Base-by-base conservation (phyloP, 2,888 invertebrate species). In the Enoplolaimus lenunculus region DNA sequence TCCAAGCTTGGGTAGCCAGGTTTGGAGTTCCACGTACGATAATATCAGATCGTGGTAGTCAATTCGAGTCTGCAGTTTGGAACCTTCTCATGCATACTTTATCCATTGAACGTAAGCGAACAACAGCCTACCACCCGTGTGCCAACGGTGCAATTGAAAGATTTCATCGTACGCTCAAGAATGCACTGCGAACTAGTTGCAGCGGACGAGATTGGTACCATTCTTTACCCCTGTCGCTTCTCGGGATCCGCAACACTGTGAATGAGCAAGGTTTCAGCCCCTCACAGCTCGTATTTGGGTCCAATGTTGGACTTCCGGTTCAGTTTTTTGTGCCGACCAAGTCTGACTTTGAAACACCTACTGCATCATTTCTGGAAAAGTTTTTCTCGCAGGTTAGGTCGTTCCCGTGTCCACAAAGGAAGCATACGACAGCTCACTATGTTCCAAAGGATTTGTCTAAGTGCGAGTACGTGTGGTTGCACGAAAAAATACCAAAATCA, bases 141-240 rank as follows among this genome's bases (percentile, higher is more conserved):
- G 26, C n/a, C 21, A 66, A 21, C n/a, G 67, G 67, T 7, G 67
- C 67, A 26, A 34, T 66, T 2, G 67, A 66, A 66, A 66, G 67
- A n/a, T 66, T 66, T 31, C 67, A 66, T 34, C 26, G 67, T 7
- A 66, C 67, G n/a, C 31, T 66, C 2, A 29, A 66, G 34, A n/a
- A 31, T 7, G 31, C 67, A 33, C n/a, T 66, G 34, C 31, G 34
- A 29, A 34, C 67, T 33, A 66, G 34, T 16, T 66, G 67, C 31
- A 34, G 34, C 7, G 26, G 29, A 7, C 3, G 31, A 34, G 26
- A n/a, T 34, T 66, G 67, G 67, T 34, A 21, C 3, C 31, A n/a
- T n/a, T 34, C 30, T 66, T 66, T 66, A 66, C 34, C 67, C 2
- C 7, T 66, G 26, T 13, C 34, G 13, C 34, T 66, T 34, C n/a